These are phyloP conservation scores for Trachythela sp. DNA, from an alignment of 64 coral and sea anemone species.

Conservation along the genomic window DNA sequence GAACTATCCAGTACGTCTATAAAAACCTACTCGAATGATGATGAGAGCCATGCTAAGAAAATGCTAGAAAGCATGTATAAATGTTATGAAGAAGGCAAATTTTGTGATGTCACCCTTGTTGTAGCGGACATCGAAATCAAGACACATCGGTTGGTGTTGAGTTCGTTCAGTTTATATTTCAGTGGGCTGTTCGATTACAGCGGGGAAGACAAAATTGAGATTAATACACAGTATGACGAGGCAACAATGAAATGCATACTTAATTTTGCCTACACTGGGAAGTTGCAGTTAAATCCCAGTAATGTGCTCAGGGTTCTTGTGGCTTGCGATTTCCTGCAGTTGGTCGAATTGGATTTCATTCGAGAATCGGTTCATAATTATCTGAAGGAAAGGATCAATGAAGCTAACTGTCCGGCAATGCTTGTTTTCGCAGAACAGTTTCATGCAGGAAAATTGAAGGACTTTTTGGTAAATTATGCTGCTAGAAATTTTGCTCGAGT, in stretches of 20 bases:
- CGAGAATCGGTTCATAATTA: conserved; percentile 61
- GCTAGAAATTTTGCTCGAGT: conserved; percentile 50
- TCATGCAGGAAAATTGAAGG: conserved; percentile 33
- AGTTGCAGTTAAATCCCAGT: conserved; percentile 46
- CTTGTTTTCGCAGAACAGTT: conserved; percentile 57
- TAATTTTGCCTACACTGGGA: conserved; percentile 81
- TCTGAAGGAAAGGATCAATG: conserved; percentile 40
- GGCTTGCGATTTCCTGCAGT: conserved; percentile 59
- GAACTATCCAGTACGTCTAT: no score
- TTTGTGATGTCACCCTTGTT: conserved; percentile 64
- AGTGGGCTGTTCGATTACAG: conserved; percentile 56
- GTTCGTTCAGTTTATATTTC: conserved; percentile 67
- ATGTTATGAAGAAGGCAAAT: no score
- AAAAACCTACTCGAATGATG: no score
- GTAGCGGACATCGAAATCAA: conserved; percentile 47
- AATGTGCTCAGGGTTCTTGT: conserved; percentile 65
- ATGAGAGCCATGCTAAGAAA: no score
- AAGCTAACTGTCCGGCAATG: conserved; percentile 37
- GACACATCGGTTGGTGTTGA: conserved; percentile 63
- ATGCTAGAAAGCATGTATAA: no score
- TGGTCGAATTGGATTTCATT: conserved; percentile 47
- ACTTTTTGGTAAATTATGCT: conserved; percentile 38
- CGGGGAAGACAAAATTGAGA: conserved; percentile 48
- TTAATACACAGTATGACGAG: conserved; percentile 38
- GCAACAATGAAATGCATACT: conserved; percentile 42